phyloP scores from a whole-genome alignment of 2,888 invertebrate genomes.

The Leucania comma region DNA sequence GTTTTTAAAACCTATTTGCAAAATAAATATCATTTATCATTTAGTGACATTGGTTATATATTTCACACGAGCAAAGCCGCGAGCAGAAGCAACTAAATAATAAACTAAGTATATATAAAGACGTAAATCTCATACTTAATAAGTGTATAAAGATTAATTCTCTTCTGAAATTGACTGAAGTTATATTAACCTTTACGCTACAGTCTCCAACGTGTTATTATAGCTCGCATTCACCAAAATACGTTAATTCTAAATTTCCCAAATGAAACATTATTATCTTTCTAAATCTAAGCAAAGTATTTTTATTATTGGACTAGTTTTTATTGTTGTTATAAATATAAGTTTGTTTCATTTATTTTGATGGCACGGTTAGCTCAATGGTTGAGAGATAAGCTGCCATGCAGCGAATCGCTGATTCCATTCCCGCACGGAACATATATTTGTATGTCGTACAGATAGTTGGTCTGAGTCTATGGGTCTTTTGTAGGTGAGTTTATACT shows the following conservation, averaged over 20 bases:
- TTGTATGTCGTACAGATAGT: no score
- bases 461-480: no score
- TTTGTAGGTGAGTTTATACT: no score
- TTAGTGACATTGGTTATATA: no score
- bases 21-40: no score
- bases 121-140: not conserved
- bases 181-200: conserved; percentile 21
- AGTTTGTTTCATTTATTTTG: not conserved
- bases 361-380: no score
- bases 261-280: conserved; percentile 45
- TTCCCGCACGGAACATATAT: no score
- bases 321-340: not conserved
- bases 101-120: not conserved
- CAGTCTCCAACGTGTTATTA: conserved; percentile 26
- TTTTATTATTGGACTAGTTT: conserved; percentile 20
- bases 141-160: conserved; percentile 1
- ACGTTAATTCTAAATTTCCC: conserved; percentile 47
- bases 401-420: no score
- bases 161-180: conserved; percentile 6
- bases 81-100: no score
- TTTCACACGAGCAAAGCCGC: no score
- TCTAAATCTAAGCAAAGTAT: conserved; percentile 22
- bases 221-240: conserved; percentile 27
- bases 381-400: no score
- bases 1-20: no score